A percentile compares a stretch with the other conserved stretches of the same genome.
These are phyloP conservation scores for Plebejus anna DNA, from an alignment of 2,888 invertebrate genomes.

Conservation along the genomic window DNA sequence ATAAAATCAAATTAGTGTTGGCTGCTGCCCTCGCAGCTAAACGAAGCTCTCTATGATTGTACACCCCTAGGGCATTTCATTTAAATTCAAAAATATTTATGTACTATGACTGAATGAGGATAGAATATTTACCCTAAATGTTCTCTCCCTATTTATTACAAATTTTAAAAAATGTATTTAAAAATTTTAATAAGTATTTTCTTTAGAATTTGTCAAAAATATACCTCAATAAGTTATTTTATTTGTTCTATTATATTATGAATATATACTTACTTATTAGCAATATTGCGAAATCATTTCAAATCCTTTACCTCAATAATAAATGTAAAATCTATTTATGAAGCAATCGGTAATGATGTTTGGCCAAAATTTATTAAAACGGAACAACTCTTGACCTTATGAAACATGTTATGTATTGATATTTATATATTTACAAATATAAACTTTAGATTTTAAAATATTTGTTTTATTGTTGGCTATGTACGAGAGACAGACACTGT, in stretches of 20 bases:
- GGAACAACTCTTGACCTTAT: conserved; percentile 53
- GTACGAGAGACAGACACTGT: too few species aligned
- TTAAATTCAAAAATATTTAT: neutral
- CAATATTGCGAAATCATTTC: conserved; percentile 38
- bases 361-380: conserved; percentile 33
- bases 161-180: conserved; percentile 12
- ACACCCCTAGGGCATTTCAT: neutral
- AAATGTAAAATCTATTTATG: conserved; percentile 15
- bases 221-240: conserved; percentile 75
- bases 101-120: neutral
- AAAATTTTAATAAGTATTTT: conserved; percentile 12
- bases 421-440: conserved; percentile 55
- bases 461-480: conserved; percentile 43
- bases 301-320: conserved; percentile 30
- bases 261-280: conserved; percentile 62
- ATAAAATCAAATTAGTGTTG: neutral
- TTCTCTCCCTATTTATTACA: neutral
- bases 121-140: neutral
- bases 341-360: conserved; percentile 15
- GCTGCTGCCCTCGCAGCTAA: conserved; percentile 20
- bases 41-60: conserved; percentile 35
- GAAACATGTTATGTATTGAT: conserved; percentile 48
- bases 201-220: conserved; percentile 66
- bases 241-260: conserved; percentile 56
- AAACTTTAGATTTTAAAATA: conserved; percentile 51